Evolutionary conservation across 2,888 invertebrate species (phyloP).

Genomic region (Drosophila mettleri): DNA sequence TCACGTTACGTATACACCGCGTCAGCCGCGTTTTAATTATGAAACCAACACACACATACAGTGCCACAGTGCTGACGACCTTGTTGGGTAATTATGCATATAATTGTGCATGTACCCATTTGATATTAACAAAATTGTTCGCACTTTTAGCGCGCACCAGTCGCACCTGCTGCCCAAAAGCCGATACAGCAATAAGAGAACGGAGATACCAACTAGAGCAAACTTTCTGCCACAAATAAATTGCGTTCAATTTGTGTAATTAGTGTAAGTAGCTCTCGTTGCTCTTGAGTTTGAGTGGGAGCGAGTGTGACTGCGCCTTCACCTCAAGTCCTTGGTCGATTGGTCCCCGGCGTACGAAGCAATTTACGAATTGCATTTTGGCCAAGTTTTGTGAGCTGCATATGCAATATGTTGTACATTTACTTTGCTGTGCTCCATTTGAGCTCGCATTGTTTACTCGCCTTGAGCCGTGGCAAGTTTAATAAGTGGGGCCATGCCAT

Average conservation of each 20-base stretch:
- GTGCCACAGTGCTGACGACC: conserved; percentile 25
- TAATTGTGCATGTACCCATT: conserved; percentile 74
- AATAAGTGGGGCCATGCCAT: conserved; percentile 33
- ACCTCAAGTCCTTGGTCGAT: conserved; percentile 21
- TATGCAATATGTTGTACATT: conserved; percentile 9
- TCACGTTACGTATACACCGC: conserved; percentile 66
- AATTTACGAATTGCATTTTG: conserved; percentile 61
- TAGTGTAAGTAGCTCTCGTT: conserved; percentile 61
- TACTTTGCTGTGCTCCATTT: conserved; percentile 33
- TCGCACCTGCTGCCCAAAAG: conserved; percentile 33
- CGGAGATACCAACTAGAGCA: conserved; percentile 26
- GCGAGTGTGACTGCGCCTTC: neutral
- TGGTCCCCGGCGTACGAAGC: conserved; percentile 27
- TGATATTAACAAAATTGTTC: conserved; percentile 68
- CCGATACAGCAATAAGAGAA: neutral
- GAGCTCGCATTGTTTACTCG: conserved; percentile 30
- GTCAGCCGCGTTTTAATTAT: conserved; percentile 60
- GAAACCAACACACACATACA: conserved; percentile 22
- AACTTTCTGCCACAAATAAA: conserved; percentile 51
- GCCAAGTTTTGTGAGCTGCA: conserved; percentile 12
- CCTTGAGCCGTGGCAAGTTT: conserved; percentile 37
- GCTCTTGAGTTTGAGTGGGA: neutral
- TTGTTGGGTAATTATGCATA: conserved; percentile 71
- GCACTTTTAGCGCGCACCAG: conserved; percentile 56
- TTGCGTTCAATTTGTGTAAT: conserved; percentile 76